Conservation (phyloP, 2,888 invertebrate genomes). For the Gerris lacustris region DNA sequence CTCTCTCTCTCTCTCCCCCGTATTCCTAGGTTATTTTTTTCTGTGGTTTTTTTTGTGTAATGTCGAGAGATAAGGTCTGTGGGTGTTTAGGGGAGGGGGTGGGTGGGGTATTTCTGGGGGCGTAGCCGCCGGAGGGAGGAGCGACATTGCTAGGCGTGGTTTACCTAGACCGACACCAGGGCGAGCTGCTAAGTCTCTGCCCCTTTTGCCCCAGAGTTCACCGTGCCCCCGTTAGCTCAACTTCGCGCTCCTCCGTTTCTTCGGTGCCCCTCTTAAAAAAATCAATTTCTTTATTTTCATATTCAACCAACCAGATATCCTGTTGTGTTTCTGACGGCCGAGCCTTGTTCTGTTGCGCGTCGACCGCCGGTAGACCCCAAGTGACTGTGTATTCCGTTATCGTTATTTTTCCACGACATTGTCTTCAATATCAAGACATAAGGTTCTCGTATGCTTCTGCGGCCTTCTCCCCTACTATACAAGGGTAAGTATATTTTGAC, state of each 20-base stretch:
- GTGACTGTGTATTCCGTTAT: too few species aligned
- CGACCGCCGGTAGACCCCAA: too few species aligned
- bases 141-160: background rate
- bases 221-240: background rate
- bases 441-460: background rate
- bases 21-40: constrained; percentile 12
- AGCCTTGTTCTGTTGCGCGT: too few species aligned
- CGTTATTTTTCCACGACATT: too few species aligned
- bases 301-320: too few species aligned
- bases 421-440: background rate
- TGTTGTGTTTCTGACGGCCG: too few species aligned
- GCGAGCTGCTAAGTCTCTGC: background rate
- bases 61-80: constrained; percentile 3
- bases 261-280: too few species aligned
- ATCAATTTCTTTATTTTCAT: too few species aligned
- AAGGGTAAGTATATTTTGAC: background rate
- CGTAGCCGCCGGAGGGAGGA: background rate
- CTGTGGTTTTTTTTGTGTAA: constrained; percentile 18
- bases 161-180: background rate
- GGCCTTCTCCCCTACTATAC: background rate
- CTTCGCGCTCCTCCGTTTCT: background rate
- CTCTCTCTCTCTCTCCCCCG: constrained; percentile 19
- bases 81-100: constrained; percentile 1
- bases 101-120: background rate
- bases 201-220: constrained; percentile 2